Evolutionary conservation across 1,140 invertebrate genomes (phyloP).

Genomic region (Hycleus cichorii): DNA sequence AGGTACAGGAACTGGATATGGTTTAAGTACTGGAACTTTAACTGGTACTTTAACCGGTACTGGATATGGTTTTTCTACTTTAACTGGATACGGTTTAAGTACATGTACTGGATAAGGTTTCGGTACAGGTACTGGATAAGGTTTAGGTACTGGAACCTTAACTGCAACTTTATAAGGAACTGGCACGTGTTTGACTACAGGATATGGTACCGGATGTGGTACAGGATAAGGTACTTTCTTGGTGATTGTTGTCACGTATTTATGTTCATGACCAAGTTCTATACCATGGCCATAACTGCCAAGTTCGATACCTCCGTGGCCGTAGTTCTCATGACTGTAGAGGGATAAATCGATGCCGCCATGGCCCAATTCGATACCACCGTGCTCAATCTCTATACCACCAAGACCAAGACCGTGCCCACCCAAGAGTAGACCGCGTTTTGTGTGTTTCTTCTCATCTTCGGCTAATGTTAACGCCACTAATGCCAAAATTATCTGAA

Average conservation of each 20-base stretch:
- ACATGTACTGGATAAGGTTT: conserved; percentile 33
- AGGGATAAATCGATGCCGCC: not conserved
- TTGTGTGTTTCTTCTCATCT: conserved; percentile 7
- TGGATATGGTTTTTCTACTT: conserved; percentile 29
- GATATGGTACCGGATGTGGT: conserved; percentile 31
- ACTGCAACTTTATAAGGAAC: conserved; percentile 16
- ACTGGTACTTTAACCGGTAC: conserved; percentile 28
- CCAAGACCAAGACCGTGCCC: conserved; percentile 7
- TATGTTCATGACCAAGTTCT: conserved; percentile 8
- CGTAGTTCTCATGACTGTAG: not conserved
- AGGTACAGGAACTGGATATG: conserved; percentile 40
- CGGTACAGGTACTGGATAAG: conserved; percentile 44
- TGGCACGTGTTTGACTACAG: conserved; percentile 30
- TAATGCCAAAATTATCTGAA: conserved; percentile 2
- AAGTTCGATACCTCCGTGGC: not conserved
- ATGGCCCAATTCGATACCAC: conserved; percentile 7
- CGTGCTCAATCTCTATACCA: not conserved
- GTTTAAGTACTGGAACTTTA: conserved; percentile 40
- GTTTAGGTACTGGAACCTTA: conserved; percentile 12
- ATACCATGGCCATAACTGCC: conserved; percentile 1
- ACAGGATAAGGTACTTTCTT: conserved; percentile 32
- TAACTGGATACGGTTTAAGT: conserved; percentile 30
- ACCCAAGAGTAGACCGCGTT: conserved; percentile 1
- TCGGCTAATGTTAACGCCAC: conserved; percentile 5
- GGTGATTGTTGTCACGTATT: conserved; percentile 21